phyloP scores from a whole-genome alignment of 92 coral and sea anemone genomes.

The Metridium senile region DNA sequence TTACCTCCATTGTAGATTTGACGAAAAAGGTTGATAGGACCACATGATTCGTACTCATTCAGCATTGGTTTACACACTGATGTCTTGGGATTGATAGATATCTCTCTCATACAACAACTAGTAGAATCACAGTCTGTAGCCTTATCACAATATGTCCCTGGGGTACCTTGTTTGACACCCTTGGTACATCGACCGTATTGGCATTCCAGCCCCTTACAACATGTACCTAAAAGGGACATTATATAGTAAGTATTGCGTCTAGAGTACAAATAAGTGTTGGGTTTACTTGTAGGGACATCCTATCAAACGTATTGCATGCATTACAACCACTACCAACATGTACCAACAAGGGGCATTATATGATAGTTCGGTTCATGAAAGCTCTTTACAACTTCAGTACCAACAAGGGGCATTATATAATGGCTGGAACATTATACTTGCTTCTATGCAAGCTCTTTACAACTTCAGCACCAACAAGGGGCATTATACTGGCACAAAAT shows the following conservation, averaged over 20 bases:
- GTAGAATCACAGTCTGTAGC: slow-evolving; percentile 72
- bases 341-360: not conserved
- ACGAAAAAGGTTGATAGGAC: slow-evolving; percentile 85
- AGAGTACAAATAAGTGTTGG: too few relatives aligned
- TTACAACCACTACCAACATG: not conserved
- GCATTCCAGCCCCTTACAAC: slow-evolving; percentile 76
- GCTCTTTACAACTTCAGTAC: too few relatives aligned
- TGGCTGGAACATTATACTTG: too few relatives aligned
- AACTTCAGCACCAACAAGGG: too few relatives aligned
- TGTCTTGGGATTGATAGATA: slow-evolving; percentile 70
- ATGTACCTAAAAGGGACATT: slow-evolving; percentile 57
- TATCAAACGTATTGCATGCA: not conserved
- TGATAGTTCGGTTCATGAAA: not conserved
- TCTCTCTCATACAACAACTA: slow-evolving; percentile 86
- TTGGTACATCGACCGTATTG: slow-evolving; percentile 86
- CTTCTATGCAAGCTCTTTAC: too few relatives aligned
- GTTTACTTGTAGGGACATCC: too few relatives aligned
- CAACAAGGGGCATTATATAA: too few relatives aligned
- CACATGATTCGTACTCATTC: slow-evolving; percentile 82
- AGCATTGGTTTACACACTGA: slow-evolving; percentile 87
- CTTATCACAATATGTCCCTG: slow-evolving; percentile 88
- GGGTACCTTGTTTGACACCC: slow-evolving; percentile 72
- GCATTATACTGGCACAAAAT: too few relatives aligned
- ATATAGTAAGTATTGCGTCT: not conserved
- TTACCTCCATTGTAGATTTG: slow-evolving; percentile 78